A percentile compares a stretch with the other conserved stretches of the same genome.
These are phyloP conservation scores for Epinephelus moara DNA, from an alignment of 2,113 vertebrate species.

Conservation along the genomic window DNA sequence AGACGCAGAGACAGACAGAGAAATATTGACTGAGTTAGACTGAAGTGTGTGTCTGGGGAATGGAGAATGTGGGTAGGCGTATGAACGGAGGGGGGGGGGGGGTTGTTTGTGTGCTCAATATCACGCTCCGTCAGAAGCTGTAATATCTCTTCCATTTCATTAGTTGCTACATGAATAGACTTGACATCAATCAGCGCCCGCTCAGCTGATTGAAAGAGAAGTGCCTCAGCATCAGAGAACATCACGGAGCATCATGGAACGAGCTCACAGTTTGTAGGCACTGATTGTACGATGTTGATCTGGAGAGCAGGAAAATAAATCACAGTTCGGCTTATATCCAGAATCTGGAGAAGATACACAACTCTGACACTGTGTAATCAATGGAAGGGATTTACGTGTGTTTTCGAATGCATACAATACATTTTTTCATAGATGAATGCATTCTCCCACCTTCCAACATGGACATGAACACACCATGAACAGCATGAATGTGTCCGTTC, in stretches of 20 bases:
- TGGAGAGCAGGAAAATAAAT: conserved; percentile 8
- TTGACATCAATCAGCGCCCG: conserved; percentile 69
- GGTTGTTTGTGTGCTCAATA: conserved; percentile 69
- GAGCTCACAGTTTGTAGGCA: conserved; percentile 28
- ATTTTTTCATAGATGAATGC: not conserved
- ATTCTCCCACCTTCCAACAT: not conserved
- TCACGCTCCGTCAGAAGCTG: conserved; percentile 68
- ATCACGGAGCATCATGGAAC: conserved; percentile 41
- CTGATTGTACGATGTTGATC: conserved; percentile 32
- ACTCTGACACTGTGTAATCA: not conserved
- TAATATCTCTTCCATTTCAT: conserved; percentile 81
- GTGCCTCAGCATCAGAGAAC: conserved; percentile 57
- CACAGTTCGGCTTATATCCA: not conserved
- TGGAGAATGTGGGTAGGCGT: conserved; percentile 49
- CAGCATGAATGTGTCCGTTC: not conserved
- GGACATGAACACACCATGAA: not conserved
- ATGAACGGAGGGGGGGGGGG: not conserved
- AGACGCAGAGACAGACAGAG: conserved; percentile 37
- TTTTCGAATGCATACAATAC: not conserved
- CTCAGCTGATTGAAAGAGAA: conserved; percentile 69
- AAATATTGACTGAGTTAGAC: conserved; percentile 61
- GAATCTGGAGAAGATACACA: not conserved
- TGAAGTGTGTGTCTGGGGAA: conserved; percentile 51
- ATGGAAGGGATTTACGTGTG: not conserved
- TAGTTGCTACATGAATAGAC: conserved; percentile 72